phyloP scores from a whole-genome alignment of 2,888 invertebrate species.

The Agrochola lychnidis region DNA sequence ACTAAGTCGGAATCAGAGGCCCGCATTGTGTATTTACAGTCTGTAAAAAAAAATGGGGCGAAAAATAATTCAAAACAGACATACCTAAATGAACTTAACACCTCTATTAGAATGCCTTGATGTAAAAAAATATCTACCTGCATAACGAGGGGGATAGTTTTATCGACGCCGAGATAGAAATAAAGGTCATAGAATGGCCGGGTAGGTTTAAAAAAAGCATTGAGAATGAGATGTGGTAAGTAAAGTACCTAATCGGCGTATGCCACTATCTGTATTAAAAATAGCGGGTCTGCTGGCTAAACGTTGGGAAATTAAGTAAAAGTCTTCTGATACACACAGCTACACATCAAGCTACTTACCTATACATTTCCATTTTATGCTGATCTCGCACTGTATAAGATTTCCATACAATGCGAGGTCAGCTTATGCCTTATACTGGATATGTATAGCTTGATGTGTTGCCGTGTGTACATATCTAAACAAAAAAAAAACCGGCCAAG shows the following conservation, averaged over 20 bases:
- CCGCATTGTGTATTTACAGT: slow-evolving; percentile 6
- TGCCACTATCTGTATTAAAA: background rate
- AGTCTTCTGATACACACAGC: background rate
- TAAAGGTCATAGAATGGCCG: background rate
- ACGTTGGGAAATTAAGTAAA: background rate
- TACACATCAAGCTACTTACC: too few species aligned
- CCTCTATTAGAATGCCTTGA: background rate
- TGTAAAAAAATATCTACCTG: slow-evolving; percentile 32
- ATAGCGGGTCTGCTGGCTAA: too few species aligned
- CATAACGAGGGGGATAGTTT: slow-evolving; percentile 19
- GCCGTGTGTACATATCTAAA: too few species aligned
- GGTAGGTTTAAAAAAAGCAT: slow-evolving; percentile 6
- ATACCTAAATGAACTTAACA: slow-evolving; percentile 9
- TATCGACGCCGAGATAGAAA: background rate
- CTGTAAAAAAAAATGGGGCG: background rate
- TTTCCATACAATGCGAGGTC: too few species aligned
- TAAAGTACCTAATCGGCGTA: background rate
- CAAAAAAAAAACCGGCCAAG: too few species aligned
- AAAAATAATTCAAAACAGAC: slow-evolving; percentile 25
- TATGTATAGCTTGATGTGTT: too few species aligned
- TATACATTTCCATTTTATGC: too few species aligned
- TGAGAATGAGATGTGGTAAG: too few species aligned
- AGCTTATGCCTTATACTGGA: too few species aligned
- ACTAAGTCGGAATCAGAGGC: slow-evolving; percentile 1
- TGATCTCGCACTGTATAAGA: too few species aligned